A percentile compares a stretch with the other conserved stretches of the same genome.
Evolutionary conservation across 2,888 invertebrate species (phyloP).

Genomic region (Pristionchus maxplancki): DNA sequence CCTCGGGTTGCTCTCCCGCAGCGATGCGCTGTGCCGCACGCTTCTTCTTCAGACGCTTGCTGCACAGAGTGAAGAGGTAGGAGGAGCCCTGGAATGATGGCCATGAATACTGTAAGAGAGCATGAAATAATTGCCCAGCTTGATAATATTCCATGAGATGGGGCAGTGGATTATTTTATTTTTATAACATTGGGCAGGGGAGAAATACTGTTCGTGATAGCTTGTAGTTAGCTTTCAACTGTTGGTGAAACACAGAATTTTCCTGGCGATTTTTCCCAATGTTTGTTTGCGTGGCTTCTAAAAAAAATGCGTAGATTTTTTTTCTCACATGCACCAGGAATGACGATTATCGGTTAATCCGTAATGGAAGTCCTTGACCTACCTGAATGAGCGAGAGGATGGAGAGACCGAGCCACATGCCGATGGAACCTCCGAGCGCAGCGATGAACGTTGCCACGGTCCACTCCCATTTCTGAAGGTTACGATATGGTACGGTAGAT

Average conservation of each 20-base stretch:
- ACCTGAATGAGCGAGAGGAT: conserved; percentile 76
- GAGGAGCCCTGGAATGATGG: conserved; percentile 67
- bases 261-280: background rate
- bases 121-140: no score
- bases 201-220: no score
- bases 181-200: no score
- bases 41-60: conserved; percentile 63
- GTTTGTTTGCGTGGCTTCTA: no score
- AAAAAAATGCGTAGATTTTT: no score
- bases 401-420: conserved; percentile 77
- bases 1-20: background rate
- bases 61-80: conserved; percentile 64
- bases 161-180: no score
- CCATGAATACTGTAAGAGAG: no score
- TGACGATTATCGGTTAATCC: background rate
- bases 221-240: no score
- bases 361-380: no score
- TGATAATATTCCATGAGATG: no score
- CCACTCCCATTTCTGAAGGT: conserved; percentile 63
- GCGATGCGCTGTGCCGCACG: background rate
- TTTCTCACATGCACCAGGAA: no score
- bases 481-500: background rate
- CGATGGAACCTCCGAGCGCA: conserved; percentile 76
- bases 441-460: conserved; percentile 74
- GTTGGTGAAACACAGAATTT: background rate